These are phyloP conservation scores for Campoletis raptor DNA, from an alignment of 2,888 invertebrate genomes.

Conservation along the genomic window DNA sequence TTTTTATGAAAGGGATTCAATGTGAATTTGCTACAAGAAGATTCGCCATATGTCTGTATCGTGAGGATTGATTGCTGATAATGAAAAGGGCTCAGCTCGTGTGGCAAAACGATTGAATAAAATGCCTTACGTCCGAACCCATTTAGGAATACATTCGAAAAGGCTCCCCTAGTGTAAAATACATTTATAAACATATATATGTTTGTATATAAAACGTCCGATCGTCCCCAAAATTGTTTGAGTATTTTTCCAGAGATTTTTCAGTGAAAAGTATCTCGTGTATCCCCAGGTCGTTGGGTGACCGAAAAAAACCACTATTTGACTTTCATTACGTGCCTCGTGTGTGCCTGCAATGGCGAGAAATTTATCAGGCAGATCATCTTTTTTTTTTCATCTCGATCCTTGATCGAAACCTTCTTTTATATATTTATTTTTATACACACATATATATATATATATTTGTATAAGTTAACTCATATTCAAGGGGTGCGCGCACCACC, in stretches of 20 bases:
- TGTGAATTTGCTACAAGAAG: conserved; percentile 38
- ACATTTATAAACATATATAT: conserved; percentile 1
- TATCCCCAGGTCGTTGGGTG: conserved; percentile 70
- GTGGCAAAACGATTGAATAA: not conserved
- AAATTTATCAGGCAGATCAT: conserved; percentile 79
- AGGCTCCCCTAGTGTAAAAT: conserved; percentile 35
- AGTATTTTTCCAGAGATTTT: conserved; percentile 42
- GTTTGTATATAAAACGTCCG: not conserved
- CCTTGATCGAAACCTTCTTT: conserved; percentile 33
- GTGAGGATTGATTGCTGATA: not conserved
- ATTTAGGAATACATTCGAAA: not conserved
- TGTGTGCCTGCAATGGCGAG: conserved; percentile 70
- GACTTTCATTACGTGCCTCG: conserved; percentile 84
- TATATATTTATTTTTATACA: conserved; percentile 38
- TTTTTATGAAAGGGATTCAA: conserved; percentile 39
- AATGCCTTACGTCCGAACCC: not conserved
- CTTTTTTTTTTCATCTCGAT: conserved; percentile 55
- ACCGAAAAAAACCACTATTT: conserved; percentile 80
- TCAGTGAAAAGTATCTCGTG: conserved; percentile 23
- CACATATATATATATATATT: not conserved
- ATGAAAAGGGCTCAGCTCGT: not conserved
- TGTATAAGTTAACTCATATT: conserved; percentile 10
- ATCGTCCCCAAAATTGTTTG: conserved; percentile 22
- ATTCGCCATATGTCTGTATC: conserved; percentile 59
- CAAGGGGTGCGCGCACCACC: conserved; percentile 49